A percentile compares a stretch with the other conserved stretches of the same genome.
phyloP scores from a whole-genome alignment of 2,888 invertebrate genomes.

The Calliopum simillimum region DNA sequence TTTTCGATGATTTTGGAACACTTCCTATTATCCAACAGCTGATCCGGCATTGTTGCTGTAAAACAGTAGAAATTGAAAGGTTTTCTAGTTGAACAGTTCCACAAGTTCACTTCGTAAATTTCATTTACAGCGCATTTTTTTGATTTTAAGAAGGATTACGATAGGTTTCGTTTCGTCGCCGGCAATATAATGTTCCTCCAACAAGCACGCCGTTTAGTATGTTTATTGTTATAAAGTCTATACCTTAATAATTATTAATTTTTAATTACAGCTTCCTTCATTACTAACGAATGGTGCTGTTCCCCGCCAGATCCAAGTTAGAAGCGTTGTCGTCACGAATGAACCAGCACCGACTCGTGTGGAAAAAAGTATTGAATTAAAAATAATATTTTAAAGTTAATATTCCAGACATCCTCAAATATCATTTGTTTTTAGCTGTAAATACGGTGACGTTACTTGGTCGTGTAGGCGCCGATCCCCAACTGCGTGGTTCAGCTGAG shows the following conservation, averaged over 20 bases:
- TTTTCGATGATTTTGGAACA: too few species aligned
- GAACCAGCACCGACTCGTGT: slow-evolving; percentile 39
- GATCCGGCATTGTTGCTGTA: too few species aligned
- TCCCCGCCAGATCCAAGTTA: background rate
- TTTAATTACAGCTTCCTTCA: slow-evolving; percentile 15
- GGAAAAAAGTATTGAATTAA: slow-evolving; percentile 41
- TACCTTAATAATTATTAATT: background rate
- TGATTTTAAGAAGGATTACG: too few species aligned
- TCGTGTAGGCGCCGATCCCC: slow-evolving; percentile 89
- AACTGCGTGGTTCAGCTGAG: slow-evolving; percentile 82
- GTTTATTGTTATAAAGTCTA: background rate
- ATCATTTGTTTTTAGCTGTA: slow-evolving; percentile 70
- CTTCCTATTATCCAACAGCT: too few species aligned
- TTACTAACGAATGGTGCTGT: slow-evolving; percentile 3
- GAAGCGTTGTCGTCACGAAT: slow-evolving; percentile 28
- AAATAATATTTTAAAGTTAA: slow-evolving; percentile 9
- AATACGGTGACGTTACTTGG: slow-evolving; percentile 89
- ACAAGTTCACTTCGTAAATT: too few species aligned
- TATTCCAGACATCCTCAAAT: background rate
- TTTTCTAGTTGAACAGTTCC: too few species aligned
- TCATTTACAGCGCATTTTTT: too few species aligned
- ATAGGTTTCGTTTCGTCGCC: too few species aligned
- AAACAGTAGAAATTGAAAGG: too few species aligned
- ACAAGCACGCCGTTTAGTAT: slow-evolving; percentile 21
- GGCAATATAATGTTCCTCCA: slow-evolving; percentile 10